Percentiles rank a stretch among this genome's conserved stretches.
Evolutionary conservation across 2,113 vertebrate species (phyloP).

Genomic region (Phalacrocorax aristotelis): DNA sequence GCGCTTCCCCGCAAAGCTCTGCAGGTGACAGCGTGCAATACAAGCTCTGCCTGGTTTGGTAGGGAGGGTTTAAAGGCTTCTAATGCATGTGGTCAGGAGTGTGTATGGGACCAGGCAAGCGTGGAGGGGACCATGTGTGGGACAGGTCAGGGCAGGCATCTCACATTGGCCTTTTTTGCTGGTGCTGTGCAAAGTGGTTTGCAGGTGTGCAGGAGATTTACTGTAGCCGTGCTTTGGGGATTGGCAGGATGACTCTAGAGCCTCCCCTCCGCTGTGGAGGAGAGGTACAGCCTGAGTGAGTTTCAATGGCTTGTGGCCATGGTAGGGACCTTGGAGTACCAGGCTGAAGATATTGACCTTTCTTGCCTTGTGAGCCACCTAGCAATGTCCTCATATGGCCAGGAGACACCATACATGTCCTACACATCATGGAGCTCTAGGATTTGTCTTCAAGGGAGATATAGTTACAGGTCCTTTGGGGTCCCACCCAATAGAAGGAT

Average conservation of each 20-base stretch:
- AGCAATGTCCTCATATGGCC: not conserved
- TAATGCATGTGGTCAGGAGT: accelerated
- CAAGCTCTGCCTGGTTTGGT: not conserved
- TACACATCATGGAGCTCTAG: not conserved
- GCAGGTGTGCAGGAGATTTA: not conserved
- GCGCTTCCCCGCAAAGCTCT: accelerated
- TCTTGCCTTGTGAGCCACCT: not conserved
- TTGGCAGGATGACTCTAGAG: not conserved
- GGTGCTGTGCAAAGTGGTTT: not conserved
- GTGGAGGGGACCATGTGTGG: accelerated
- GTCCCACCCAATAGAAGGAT: not conserved
- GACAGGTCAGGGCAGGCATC: not conserved
- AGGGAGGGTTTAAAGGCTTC: not conserved
- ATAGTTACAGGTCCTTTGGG: not conserved
- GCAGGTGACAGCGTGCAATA: not conserved
- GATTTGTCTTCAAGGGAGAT: not conserved
- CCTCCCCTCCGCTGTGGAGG: accelerated
- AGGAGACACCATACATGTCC: not conserved
- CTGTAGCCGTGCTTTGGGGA: not conserved
- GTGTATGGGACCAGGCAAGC: too few species aligned
- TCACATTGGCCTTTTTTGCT: not conserved
- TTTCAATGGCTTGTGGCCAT: not conserved
- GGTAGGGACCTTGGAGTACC: not conserved
- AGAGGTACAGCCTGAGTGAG: not conserved
- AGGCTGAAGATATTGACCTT: not conserved